phyloP scores from a whole-genome alignment of 2,113 vertebrate genomes.

The Tauraco erythrolophus region DNA sequence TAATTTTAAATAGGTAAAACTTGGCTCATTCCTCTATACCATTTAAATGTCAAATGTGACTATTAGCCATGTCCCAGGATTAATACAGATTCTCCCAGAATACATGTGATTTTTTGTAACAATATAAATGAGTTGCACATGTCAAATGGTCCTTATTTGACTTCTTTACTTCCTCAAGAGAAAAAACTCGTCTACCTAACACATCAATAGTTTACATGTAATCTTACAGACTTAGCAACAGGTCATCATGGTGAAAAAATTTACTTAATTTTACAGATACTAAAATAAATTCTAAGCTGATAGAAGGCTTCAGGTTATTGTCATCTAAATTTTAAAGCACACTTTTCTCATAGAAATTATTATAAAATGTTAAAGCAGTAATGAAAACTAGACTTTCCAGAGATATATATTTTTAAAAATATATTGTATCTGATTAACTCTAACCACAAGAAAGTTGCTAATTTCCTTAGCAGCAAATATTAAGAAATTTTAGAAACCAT shows the following conservation, averaged over 20 bases:
- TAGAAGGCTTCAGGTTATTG: background rate
- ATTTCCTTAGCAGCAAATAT: background rate
- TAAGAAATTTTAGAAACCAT: background rate
- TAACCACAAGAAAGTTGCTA: background rate
- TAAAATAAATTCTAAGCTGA: background rate
- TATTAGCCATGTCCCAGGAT: background rate
- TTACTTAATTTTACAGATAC: background rate
- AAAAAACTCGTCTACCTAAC: background rate
- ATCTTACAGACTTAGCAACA: background rate
- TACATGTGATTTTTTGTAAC: background rate
- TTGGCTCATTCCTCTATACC: fast-evolving
- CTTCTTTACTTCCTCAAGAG: background rate
- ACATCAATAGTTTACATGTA: background rate
- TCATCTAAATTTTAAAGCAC: background rate
- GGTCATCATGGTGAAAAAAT: background rate
- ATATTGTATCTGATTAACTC: background rate
- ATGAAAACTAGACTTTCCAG: background rate
- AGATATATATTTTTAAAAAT: background rate
- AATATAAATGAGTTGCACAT: background rate
- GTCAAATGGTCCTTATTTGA: background rate
- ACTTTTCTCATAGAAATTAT: background rate
- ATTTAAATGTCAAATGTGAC: background rate
- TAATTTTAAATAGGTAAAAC: background rate
- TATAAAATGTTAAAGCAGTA: background rate
- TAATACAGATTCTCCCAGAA: background rate